Evolutionary conservation across 2,888 invertebrate genomes (phyloP), one percentile per base, ranked within the genome.

Genomic region (Protophormia terraenovae): DNA sequence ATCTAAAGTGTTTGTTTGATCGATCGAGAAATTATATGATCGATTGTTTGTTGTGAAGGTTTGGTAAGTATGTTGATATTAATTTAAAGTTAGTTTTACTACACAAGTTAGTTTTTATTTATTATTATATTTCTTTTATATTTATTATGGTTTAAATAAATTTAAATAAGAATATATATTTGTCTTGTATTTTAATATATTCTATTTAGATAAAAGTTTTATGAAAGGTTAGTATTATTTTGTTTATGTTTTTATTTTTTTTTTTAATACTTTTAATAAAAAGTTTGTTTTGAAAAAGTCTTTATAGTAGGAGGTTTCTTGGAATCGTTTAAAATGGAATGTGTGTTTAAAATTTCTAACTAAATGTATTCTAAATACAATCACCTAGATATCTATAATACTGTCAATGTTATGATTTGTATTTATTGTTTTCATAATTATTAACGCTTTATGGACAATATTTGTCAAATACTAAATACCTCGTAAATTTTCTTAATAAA

Each of bases 11-110:
- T 69, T 1, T 53, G 2, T 29, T 14, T 60, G 27, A 32, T 16
- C 24, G 22, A 27, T 38, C 10, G 19, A 10, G 3, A 41, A 12
- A 19, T 19, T 38, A 10, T 24, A 50, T 50, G 12, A 58, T 16
- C 10, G 7, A 47, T 53, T 53, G 53, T 24, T 53, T 24, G 24
- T 22, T 22, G 10, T 47, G 16, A 3, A 2, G 3, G 35, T 16
- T n/a, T n/a, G n/a, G n/a, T 55, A 35, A 45, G 14, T 73, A 29
- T 60, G 8, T 64, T 64, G 64, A 14, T 67, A 41, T 60, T 75
- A 67, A 16, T 60, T 45, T 55, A 53, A 12, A 10, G 62, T 75
- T 81, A 75, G 67, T 81, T 58, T 67, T 47, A 69, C 50, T 75
- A 75, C 60, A 75, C 58, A 53, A 29, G 35, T 67, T 73, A 38